These are phyloP conservation scores for Lymantria monacha DNA, from an alignment of 2,888 invertebrate genomes.

Conservation along the genomic window DNA sequence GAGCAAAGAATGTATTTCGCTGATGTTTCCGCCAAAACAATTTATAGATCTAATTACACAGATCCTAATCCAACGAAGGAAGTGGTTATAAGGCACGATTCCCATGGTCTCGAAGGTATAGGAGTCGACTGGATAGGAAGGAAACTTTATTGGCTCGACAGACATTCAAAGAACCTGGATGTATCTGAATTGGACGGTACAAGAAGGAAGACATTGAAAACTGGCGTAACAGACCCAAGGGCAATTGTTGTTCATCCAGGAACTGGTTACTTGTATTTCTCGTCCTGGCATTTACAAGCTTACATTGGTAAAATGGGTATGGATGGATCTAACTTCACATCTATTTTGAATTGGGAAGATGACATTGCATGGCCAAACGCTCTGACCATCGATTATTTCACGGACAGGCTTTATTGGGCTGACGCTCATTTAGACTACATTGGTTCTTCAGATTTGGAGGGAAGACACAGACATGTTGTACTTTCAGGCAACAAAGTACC, in stretches of 20 bases:
- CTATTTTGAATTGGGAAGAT: constrained; percentile 94
- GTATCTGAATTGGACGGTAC: constrained; percentile 97
- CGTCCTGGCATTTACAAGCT: constrained; percentile 97
- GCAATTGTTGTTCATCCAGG: constrained; percentile 98
- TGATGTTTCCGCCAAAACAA: constrained; percentile 97
- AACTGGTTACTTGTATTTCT: constrained; percentile 95
- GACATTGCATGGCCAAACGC: constrained; percentile 99
- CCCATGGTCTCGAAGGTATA: constrained; percentile 98
- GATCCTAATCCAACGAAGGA: constrained; percentile 86
- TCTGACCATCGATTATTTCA: constrained; percentile 97
- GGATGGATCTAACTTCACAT: constrained; percentile 96
- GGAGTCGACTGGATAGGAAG: constrained; percentile 98
- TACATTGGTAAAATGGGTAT: constrained; percentile 98
- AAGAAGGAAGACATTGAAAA: constrained; percentile 93
- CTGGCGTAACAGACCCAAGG: constrained; percentile 95
- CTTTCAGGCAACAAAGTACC: constrained; percentile 92
- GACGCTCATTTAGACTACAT: constrained; percentile 99
- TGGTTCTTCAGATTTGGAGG: constrained; percentile 96
- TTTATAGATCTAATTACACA: constrained; percentile 87
- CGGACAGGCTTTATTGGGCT: constrained; percentile 97
- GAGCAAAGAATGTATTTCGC: constrained; percentile 96
- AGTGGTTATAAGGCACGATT: constrained; percentile 94
- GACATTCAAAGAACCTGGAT: constrained; percentile 96
- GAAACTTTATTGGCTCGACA: constrained; percentile 98
- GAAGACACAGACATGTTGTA: constrained; percentile 91